phyloP scores from a whole-genome alignment of 2,113 vertebrate species.

The Tragelaphus buxtoni region DNA sequence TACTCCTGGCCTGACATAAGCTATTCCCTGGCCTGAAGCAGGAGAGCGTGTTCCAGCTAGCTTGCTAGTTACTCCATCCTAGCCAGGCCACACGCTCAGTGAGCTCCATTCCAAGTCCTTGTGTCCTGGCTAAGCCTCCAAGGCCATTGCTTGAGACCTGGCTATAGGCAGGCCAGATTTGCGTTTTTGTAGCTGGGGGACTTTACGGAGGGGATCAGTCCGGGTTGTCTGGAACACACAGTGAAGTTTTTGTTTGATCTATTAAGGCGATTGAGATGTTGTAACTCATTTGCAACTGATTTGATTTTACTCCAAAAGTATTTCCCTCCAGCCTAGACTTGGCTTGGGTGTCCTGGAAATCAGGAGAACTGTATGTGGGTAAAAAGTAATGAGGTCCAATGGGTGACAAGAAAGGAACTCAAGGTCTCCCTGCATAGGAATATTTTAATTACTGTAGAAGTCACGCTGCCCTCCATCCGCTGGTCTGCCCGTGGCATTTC shows the following conservation, averaged over 20 bases:
- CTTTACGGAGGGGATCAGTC: background rate
- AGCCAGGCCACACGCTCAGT: conserved; percentile 34
- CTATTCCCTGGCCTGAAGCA: conserved; percentile 21
- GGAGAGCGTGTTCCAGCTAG: background rate
- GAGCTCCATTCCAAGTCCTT: conserved; percentile 26
- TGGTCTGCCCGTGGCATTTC: background rate
- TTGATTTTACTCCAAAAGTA: conserved; percentile 27
- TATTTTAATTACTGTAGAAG: conserved; percentile 30
- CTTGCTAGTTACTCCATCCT: conserved; percentile 11
- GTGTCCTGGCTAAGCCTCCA: background rate
- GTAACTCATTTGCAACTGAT: conserved; percentile 32
- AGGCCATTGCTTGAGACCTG: background rate
- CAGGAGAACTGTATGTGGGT: background rate
- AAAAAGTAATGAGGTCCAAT: background rate
- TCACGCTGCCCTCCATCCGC: background rate
- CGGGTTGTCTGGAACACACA: background rate
- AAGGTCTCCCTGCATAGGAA: background rate
- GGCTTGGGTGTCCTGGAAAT: conserved; percentile 41
- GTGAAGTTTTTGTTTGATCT: conserved; percentile 22
- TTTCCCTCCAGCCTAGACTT: conserved; percentile 40
- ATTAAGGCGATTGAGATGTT: conserved; percentile 46
- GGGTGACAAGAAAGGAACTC: background rate
- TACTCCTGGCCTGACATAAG: conserved; percentile 10
- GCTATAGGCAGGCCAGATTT: conserved; percentile 17
- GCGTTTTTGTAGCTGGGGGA: background rate